These are phyloP conservation scores for Gadopsis marmoratus DNA, from an alignment of 2,797 vertebrate species.

Conservation along the genomic window DNA sequence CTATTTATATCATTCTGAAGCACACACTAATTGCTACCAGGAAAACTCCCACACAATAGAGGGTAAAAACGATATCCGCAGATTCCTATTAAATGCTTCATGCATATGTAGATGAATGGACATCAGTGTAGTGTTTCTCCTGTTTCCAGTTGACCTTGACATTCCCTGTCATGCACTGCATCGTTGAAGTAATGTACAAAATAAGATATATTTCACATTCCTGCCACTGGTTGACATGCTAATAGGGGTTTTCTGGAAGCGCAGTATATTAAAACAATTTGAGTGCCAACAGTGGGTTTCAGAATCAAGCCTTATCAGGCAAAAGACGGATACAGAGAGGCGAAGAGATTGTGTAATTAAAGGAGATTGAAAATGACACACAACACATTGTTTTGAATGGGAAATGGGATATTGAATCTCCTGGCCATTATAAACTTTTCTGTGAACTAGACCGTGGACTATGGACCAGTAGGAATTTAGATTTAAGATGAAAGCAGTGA, in stretches of 20 bases:
- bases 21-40: constrained; percentile 25
- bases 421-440: constrained; percentile 49
- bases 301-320: constrained; percentile 40
- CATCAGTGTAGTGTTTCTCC: constrained; percentile 10
- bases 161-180: constrained; percentile 27
- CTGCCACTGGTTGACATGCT: constrained; percentile 34
- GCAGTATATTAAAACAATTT: constrained; percentile 40
- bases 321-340: constrained; percentile 19
- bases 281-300: constrained; percentile 30
- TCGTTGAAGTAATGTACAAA: constrained; percentile 19
- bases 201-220: constrained; percentile 47
- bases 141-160: constrained; percentile 43
- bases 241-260: constrained; percentile 40
- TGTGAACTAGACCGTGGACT: constrained; percentile 70
- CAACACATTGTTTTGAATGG: constrained; percentile 63
- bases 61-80: neutral
- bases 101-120: constrained; percentile 21
- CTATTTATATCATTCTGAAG: constrained; percentile 20
- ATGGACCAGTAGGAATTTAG: constrained; percentile 56
- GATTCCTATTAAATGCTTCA: constrained; percentile 30
- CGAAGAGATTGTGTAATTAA: constrained; percentile 43
- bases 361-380: constrained; percentile 53
- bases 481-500: constrained; percentile 37
- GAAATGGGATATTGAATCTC: constrained; percentile 58
- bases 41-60: constrained; percentile 34